Conservation (phyloP, 2,113 vertebrate species). For the Labeo catla region DNA sequence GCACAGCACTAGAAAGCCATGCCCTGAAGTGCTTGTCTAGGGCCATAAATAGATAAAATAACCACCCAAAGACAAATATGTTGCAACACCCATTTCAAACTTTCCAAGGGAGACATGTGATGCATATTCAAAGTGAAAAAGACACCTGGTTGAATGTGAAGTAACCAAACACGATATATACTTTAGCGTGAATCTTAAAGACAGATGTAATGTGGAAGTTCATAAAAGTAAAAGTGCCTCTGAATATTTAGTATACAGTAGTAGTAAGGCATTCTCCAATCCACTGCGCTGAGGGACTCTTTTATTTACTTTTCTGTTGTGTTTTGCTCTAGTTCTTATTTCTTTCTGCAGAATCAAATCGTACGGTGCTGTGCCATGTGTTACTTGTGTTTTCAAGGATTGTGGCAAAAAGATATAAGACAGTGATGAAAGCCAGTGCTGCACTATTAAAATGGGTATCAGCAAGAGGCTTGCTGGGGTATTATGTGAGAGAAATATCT, state of each 20-base stretch:
- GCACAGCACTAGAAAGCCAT: constrained; percentile 5
- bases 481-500: constrained; percentile 13
- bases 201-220: background rate
- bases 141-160: background rate
- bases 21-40: constrained; percentile 9
- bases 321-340: constrained; percentile 5
- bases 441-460: background rate
- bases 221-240: constrained; percentile 7
- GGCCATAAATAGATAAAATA: background rate
- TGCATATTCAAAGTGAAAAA: constrained; percentile 4
- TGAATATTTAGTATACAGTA: background rate
- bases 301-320: constrained; percentile 5
- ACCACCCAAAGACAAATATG: background rate
- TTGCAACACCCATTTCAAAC: background rate
- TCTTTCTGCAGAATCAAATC: constrained; percentile 16
- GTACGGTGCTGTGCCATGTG: background rate
- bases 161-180: constrained; percentile 6
- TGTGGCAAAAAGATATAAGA: background rate
- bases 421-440: constrained; percentile 2
- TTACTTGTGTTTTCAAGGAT: constrained; percentile 1
- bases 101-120: background rate
- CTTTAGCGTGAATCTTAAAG: background rate
- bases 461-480: background rate
- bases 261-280: background rate
- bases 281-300: background rate